Evolutionary conservation across 2,888 invertebrate genomes (phyloP).

Genomic region (Catocala nupta): DNA sequence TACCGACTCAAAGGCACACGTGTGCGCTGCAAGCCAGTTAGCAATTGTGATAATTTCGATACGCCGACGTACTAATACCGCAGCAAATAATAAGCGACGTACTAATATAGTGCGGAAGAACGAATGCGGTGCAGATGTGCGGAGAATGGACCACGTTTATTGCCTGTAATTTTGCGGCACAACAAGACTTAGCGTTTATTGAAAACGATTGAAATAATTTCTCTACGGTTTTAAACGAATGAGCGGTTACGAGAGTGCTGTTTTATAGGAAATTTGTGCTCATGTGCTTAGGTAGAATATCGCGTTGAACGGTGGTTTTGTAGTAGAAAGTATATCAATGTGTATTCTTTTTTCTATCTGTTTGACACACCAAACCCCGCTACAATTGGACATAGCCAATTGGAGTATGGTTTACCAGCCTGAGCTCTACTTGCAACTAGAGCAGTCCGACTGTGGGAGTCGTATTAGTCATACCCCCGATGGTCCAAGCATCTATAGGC

Average conservation of each 20-base stretch:
- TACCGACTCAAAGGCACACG: neutral
- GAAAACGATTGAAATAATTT: slow-evolving; percentile 20
- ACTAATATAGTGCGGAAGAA: slow-evolving; percentile 15
- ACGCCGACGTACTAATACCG: slow-evolving; percentile 25
- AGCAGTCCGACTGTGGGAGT: no score
- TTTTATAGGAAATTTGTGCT: neutral
- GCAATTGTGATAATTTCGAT: slow-evolving; percentile 38
- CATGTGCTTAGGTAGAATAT: no score
- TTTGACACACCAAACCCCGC: no score
- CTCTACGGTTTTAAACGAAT: slow-evolving; percentile 3
- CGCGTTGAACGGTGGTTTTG: neutral
- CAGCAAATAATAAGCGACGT: slow-evolving; percentile 6
- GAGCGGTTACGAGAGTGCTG: neutral
- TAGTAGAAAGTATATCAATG: no score
- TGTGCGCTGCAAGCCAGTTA: slow-evolving; percentile 17
- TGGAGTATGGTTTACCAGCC: no score
- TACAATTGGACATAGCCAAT: no score
- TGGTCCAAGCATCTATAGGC: no score
- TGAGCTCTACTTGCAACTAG: no score
- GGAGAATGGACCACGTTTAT: slow-evolving; percentile 55
- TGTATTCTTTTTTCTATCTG: no score
- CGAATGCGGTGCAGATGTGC: slow-evolving; percentile 31
- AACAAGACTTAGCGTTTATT: slow-evolving; percentile 27
- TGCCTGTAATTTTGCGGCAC: slow-evolving; percentile 63
- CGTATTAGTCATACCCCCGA: no score